phyloP scores from a whole-genome alignment of 2,113 vertebrate species.

The Cairina moschata region DNA sequence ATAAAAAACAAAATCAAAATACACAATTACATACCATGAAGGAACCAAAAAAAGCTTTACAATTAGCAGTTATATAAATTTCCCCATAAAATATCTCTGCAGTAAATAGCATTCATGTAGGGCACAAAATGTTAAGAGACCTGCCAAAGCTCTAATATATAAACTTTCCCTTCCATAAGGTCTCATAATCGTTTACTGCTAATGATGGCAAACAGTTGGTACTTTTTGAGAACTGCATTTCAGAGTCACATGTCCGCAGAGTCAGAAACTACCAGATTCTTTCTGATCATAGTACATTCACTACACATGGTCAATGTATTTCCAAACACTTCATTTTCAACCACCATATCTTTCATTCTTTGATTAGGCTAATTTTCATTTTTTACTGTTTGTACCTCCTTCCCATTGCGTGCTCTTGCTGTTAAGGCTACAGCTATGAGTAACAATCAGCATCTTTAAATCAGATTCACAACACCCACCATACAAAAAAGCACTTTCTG shows the following conservation, averaged over 20 bases:
- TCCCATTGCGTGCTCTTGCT: not conserved
- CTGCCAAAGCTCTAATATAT: not conserved
- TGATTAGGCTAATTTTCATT: not conserved
- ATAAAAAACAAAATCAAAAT: not conserved
- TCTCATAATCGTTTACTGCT: rapidly evolving
- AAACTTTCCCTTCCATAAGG: too few species aligned
- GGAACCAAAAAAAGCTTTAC: not conserved
- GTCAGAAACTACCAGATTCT: not conserved
- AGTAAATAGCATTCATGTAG: not conserved
- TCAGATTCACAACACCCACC: not conserved
- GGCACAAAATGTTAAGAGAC: not conserved
- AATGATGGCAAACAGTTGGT: rapidly evolving
- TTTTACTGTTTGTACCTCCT: not conserved
- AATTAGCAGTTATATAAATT: not conserved
- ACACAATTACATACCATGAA: not conserved
- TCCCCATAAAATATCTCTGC: not conserved
- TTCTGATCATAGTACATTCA: not conserved
- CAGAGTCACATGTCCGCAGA: not conserved
- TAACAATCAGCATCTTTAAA: not conserved
- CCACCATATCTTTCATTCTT: not conserved
- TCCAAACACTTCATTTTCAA: not conserved
- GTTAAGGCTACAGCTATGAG: not conserved
- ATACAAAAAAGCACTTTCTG: not conserved
- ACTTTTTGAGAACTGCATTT: not conserved
- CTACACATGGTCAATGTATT: not conserved